A percentile compares a stretch with the other conserved stretches of the same genome.
Conservation (phyloP, 2,113 vertebrate species). For the Rhea pennata region DNA sequence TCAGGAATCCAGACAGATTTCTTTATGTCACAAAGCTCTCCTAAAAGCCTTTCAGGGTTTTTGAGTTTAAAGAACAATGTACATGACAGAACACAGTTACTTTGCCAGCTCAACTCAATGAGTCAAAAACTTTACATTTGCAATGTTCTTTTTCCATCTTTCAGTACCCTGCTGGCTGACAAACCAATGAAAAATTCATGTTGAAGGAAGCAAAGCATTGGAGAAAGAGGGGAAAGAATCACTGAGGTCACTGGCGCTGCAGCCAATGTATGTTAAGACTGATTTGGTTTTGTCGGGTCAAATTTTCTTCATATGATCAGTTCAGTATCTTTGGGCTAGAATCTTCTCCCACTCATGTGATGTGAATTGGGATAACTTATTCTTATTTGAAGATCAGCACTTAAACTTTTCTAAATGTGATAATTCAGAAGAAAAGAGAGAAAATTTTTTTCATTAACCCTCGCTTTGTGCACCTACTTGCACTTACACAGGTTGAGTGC, state of each 20-base stretch:
- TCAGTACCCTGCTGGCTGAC: slow-evolving; percentile 19
- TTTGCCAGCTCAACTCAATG: background rate
- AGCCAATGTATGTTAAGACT: background rate
- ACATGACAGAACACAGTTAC: background rate
- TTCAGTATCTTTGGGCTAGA: background rate
- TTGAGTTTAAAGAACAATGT: background rate
- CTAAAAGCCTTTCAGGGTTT: background rate
- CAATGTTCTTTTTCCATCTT: background rate
- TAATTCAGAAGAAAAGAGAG: background rate
- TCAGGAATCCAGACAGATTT: background rate
- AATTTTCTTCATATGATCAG: slow-evolving; percentile 20
- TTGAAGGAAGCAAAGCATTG: slow-evolving; percentile 24
- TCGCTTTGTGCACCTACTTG: background rate
- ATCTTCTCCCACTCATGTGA: slow-evolving; percentile 16
- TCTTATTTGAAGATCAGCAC: background rate
- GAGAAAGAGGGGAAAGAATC: slow-evolving; percentile 22
- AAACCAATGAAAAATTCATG: slow-evolving; percentile 34
- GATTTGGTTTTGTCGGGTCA: slow-evolving; percentile 42
- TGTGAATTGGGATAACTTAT: background rate
- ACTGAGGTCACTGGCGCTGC: slow-evolving; percentile 7
- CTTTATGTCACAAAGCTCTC: background rate
- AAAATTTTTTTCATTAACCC: background rate
- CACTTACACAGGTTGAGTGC: background rate
- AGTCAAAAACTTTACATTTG: background rate
- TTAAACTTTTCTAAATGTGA: background rate